These are phyloP conservation scores for Steromphala cineraria DNA, from an alignment of 2,888 invertebrate genomes.

Conservation along the genomic window DNA sequence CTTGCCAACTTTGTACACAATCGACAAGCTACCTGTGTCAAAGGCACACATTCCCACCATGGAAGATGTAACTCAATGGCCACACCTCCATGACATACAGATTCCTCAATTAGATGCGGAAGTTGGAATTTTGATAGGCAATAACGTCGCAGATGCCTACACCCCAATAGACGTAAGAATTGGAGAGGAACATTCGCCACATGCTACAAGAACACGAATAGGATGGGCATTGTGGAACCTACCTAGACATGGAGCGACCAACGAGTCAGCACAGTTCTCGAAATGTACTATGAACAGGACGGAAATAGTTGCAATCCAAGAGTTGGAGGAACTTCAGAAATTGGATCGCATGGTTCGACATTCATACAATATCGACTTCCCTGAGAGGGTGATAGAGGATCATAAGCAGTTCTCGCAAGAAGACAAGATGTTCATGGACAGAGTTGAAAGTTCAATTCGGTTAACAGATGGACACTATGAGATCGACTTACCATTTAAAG, in stretches of 20 bases:
- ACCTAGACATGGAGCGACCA: no score
- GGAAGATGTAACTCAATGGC: conserved; percentile 14
- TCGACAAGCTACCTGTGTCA: no score
- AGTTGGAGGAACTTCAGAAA: neutral
- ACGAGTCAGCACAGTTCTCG: no score
- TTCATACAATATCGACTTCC: neutral
- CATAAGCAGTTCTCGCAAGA: neutral
- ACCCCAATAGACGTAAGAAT: neutral
- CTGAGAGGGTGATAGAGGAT: neutral
- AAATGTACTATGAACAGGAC: no score
- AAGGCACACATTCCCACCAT: no score
- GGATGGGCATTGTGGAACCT: neutral
- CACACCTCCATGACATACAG: conserved; percentile 10
- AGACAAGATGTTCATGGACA: neutral
- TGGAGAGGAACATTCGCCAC: conserved; percentile 13
- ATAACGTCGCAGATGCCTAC: conserved; percentile 21
- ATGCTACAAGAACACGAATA: conserved; percentile 18
- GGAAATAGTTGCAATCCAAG: neutral
- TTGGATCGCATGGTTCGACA: neutral
- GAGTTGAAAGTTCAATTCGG: no score
- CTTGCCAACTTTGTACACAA: no score
- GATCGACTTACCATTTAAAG: no score
- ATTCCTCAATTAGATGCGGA: conserved; percentile 11
- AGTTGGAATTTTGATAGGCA: conserved; percentile 25
- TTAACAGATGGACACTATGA: no score